Evolutionary conservation across 2,888 invertebrate species (phyloP).

Genomic region (Drosophila cognata): DNA sequence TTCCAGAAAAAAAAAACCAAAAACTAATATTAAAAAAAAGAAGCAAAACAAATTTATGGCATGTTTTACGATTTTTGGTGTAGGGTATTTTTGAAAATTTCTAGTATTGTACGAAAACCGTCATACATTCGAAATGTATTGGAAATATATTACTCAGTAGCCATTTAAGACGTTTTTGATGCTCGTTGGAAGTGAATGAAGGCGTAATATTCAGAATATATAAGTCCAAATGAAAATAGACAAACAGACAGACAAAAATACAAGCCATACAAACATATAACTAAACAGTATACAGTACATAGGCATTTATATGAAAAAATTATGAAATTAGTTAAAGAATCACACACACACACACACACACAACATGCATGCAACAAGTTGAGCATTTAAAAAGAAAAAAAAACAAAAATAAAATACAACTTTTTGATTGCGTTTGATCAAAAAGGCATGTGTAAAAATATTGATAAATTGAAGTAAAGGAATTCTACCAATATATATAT

Average conservation of each 20-base stretch:
- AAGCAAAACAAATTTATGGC: conserved; percentile 8
- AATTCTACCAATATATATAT: conserved; percentile 66
- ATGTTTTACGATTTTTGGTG: conserved; percentile 39
- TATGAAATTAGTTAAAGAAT: conserved; percentile 44
- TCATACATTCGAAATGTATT: conserved; percentile 73
- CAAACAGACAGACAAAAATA: conserved; percentile 24
- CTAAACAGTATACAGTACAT: conserved; percentile 50
- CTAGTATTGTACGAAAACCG: conserved; percentile 30
- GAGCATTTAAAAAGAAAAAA: conserved; percentile 70
- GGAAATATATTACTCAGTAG: conserved; percentile 38
- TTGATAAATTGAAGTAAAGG: conserved; percentile 53
- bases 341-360: conserved; percentile 33
- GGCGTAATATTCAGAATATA: conserved; percentile 48
- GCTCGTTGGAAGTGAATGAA: conserved; percentile 38
- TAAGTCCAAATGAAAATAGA: conserved; percentile 40
- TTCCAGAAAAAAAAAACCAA: conserved; percentile 10
- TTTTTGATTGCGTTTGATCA: conserved; percentile 80
- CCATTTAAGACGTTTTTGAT: conserved; percentile 39
- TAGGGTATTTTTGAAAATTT: conserved; percentile 54
- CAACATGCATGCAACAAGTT: conserved; percentile 68
- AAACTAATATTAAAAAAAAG: conserved; percentile 9
- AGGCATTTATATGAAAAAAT: conserved; percentile 61
- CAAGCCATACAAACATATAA: conserved; percentile 40
- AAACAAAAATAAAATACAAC: conserved; percentile 46
- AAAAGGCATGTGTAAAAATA: conserved; percentile 61